Evolutionary conservation across 2,888 invertebrate genomes (phyloP).

Genomic region (Onthophagus sagittarius): DNA sequence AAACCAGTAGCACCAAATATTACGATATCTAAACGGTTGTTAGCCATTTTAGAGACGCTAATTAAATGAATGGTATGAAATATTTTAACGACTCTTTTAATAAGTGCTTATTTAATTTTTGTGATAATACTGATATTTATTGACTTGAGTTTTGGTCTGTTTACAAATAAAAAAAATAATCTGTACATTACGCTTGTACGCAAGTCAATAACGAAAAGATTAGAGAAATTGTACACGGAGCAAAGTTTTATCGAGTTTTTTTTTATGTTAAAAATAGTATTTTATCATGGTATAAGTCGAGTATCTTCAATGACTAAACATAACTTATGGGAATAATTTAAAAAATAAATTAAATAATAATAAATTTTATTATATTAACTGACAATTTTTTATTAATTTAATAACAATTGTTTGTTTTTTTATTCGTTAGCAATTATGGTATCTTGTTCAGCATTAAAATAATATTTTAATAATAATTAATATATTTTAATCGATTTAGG

Average conservation of each 20-base stretch:
- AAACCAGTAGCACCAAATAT: slow-evolving; percentile 94
- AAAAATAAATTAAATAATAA: too few species aligned
- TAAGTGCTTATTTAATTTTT: not conserved
- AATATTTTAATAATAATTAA: too few species aligned
- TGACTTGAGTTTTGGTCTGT: not conserved
- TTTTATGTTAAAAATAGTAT: not conserved
- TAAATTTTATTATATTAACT: too few species aligned
- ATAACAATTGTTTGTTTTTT: too few species aligned
- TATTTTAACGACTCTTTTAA: not conserved
- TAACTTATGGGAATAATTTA: too few species aligned
- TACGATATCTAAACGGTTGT: slow-evolving; percentile 66
- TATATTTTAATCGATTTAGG: too few species aligned
- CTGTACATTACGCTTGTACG: not conserved
- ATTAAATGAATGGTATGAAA: too few species aligned
- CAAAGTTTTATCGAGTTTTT: not conserved
- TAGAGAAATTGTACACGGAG: not conserved
- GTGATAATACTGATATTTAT: not conserved
- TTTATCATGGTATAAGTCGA: not conserved
- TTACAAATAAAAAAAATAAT: not conserved
- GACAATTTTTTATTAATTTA: too few species aligned
- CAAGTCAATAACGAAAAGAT: too few species aligned
- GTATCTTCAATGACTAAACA: too few species aligned
- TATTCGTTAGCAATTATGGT: too few species aligned
- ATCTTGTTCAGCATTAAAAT: too few species aligned
- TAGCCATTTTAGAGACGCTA: slow-evolving; percentile 32